A percentile compares a stretch with the other conserved stretches of the same genome.
These are phyloP conservation scores for Melanchra persicariae DNA, from an alignment of 2,888 invertebrate species.

Conservation along the genomic window DNA sequence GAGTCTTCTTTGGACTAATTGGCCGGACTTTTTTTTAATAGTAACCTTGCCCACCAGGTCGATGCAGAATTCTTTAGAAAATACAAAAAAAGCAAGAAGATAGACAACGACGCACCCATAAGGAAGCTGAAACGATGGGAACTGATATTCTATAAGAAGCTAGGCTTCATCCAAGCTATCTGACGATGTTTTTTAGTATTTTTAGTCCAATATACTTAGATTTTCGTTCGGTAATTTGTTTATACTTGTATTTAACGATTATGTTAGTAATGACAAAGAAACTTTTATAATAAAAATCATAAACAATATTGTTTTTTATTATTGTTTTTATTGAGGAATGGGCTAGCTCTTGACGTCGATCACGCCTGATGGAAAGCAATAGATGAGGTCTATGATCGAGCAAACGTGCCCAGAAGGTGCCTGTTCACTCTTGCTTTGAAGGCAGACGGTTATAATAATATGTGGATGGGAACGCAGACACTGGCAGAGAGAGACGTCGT, in stretches of 20 bases:
- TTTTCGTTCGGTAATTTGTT: constrained; percentile 24
- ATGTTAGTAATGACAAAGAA: constrained; percentile 13
- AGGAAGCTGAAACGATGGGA: constrained; percentile 87
- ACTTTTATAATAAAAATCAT: constrained; percentile 42
- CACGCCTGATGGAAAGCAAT: too few relatives aligned
- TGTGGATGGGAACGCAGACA: too few relatives aligned
- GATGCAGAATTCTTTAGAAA: constrained; percentile 86
- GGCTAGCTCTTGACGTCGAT: too few relatives aligned
- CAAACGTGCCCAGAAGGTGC: too few relatives aligned
- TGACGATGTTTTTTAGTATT: constrained; percentile 68
- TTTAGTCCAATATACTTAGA: constrained; percentile 63
- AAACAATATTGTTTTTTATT: neutral
- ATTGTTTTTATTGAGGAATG: too few relatives aligned
- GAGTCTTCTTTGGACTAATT: too few relatives aligned
- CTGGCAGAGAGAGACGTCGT: too few relatives aligned
- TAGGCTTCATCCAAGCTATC: constrained; percentile 86
- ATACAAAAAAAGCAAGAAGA: constrained; percentile 81
- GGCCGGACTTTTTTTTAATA: neutral
- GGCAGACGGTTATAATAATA: too few relatives aligned
- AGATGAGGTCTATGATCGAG: too few relatives aligned
- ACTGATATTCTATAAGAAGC: constrained; percentile 85
- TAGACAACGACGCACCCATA: constrained; percentile 83
- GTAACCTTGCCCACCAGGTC: constrained; percentile 59
- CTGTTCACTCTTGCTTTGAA: too few relatives aligned
- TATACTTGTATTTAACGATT: constrained; percentile 25